Base-by-base conservation (phyloP, 2,888 invertebrate species). In the Aromia moschata region DNA sequence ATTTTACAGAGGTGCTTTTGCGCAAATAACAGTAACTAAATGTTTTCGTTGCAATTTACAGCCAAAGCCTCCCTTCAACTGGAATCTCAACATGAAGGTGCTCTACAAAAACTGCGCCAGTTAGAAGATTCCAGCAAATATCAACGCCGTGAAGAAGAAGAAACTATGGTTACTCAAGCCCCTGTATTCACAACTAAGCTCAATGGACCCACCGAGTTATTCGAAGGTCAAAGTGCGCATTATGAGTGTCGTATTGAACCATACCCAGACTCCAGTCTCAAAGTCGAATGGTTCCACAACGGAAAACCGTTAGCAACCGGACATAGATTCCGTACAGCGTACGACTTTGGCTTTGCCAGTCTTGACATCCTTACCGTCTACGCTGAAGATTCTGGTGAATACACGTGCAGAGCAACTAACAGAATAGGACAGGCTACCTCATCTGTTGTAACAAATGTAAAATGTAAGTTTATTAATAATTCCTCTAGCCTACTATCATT, bases 301-400 rank as follows among this genome's bases (percentile, higher is more conserved):
- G 95, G 93, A 44, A 89, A 94, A 79, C 93, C 95, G 40, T 82
- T 95, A 45, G 90, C 89, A 72, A 91, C 91, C 62, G 94, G 94
- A 55, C 96, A 96, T 77, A 88, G 97, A 62, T 95, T 94, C 84
- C 89, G 95, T 75, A 96, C 96, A 44, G 91, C 95, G 44, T 94
- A 92, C 75, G 98, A 98, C 79, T 98, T 99, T 79, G 98, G 98
- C 41, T 98, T 96, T 81, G 96, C 96, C 56, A 93, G 98, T 51
- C 85, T 99, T 63, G 98, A 99, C 79, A 93, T 99, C 61, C 85
- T 96, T 18, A 93, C 94, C 37, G 96, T 96, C 1, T 94, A 96
- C 74, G 91, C 92, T 12, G 96, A 96, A 83, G 98, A 98, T 79
- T 91, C 94, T 65, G 97, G 97, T 52, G 93, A 93, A 79, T 95